phyloP scores from a whole-genome alignment of 2,113 vertebrate genomes.

The Echinops telfairi region DNA sequence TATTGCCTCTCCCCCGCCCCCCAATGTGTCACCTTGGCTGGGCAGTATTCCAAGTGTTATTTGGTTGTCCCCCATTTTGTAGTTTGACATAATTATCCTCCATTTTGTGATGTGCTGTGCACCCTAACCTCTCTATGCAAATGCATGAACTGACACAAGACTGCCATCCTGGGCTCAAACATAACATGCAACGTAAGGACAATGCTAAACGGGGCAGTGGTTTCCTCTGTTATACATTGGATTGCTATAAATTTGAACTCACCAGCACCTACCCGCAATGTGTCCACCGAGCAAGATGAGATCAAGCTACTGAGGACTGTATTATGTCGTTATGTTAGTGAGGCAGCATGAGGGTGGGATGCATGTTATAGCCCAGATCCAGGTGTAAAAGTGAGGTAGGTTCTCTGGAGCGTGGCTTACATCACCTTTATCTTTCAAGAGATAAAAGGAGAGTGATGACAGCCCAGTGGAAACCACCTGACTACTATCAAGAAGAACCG shows the following conservation, averaged over 20 bases:
- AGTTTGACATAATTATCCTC: background rate
- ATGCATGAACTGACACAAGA: too few species aligned
- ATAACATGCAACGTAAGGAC: too few species aligned
- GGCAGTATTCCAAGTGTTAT: background rate
- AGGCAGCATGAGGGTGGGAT: background rate
- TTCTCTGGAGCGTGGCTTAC: background rate
- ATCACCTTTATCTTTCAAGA: background rate
- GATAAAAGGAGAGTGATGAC: background rate
- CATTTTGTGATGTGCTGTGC: background rate
- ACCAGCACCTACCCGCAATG: too few species aligned
- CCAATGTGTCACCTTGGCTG: background rate
- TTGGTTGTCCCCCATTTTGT: background rate
- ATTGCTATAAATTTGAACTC: too few species aligned
- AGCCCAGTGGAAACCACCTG: background rate
- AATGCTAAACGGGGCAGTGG: too few species aligned
- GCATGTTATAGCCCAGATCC: background rate
- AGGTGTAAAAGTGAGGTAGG: too few species aligned
- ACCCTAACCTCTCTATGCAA: too few species aligned
- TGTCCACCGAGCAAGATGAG: background rate
- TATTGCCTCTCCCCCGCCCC: background rate
- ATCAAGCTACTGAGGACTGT: background rate
- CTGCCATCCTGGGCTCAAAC: too few species aligned
- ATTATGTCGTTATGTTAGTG: background rate
- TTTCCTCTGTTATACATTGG: too few species aligned
- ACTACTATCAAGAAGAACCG: background rate